A percentile compares a stretch with the other conserved stretches of the same genome.
phyloP scores from a whole-genome alignment of 1,140 invertebrate genomes.

The Paraescarpia echinospica region DNA sequence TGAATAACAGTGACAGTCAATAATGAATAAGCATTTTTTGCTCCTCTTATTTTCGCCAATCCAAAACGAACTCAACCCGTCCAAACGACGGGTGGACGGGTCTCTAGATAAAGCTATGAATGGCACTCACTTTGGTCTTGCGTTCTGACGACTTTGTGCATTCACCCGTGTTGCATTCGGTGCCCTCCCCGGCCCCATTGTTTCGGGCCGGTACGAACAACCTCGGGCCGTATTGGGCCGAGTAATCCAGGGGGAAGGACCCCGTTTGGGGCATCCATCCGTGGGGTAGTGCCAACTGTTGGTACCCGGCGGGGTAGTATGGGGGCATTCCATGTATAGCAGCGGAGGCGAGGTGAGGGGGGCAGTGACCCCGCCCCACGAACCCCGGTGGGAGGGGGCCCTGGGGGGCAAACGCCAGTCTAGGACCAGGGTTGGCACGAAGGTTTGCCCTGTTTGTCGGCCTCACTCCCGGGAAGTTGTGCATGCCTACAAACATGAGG shows the following conservation, averaged over 20 bases:
- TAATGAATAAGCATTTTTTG: too few relatives aligned
- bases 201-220: background rate
- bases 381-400: background rate
- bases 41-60: too few relatives aligned
- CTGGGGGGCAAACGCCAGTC: background rate
- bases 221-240: background rate
- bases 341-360: background rate
- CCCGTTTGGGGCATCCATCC: background rate
- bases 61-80: too few relatives aligned
- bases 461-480: background rate
- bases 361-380: background rate
- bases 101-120: too few relatives aligned
- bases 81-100: too few relatives aligned
- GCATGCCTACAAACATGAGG: background rate
- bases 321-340: background rate
- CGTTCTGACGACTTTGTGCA: background rate
- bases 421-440: background rate
- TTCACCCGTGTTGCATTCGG: background rate
- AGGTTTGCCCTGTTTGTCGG: background rate
- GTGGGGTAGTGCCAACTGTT: background rate
- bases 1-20: too few relatives aligned
- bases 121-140: background rate
- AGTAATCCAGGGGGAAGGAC: background rate
- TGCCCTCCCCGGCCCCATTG: background rate
- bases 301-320: background rate